Evolutionary conservation across 1,140 invertebrate species (phyloP).

Genomic region (Apis cerana): DNA sequence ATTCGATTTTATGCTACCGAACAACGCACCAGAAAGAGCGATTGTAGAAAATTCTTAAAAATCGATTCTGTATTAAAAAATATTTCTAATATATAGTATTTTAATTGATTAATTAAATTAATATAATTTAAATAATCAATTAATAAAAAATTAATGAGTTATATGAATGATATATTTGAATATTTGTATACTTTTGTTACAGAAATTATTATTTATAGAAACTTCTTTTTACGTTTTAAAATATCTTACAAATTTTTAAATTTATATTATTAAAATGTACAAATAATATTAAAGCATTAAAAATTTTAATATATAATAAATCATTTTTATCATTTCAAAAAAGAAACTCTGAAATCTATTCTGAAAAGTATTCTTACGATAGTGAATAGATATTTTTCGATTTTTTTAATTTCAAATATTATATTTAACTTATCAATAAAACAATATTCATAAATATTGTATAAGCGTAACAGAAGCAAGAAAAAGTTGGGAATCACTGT

Average conservation of each 20-base stretch:
- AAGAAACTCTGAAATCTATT: background rate
- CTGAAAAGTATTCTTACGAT: background rate
- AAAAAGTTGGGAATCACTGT: background rate
- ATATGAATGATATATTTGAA: background rate
- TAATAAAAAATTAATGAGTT: no score
- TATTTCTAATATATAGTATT: no score
- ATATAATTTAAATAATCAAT: background rate
- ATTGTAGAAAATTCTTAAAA: background rate
- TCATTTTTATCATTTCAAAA: background rate
- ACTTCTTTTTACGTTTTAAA: background rate
- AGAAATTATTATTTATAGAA: background rate
- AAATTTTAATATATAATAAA: no score
- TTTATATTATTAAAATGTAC: background rate
- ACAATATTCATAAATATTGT: background rate
- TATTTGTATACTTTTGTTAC: background rate
- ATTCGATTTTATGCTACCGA: slow-evolving; percentile 47
- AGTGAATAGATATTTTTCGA: background rate
- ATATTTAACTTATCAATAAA: background rate
- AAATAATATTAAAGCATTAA: no score
- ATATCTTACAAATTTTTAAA: background rate
- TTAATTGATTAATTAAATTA: no score
- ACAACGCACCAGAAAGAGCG: background rate
- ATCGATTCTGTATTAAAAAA: background rate
- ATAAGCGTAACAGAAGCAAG: background rate
- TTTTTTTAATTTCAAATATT: background rate